Percentiles rank a stretch among this genome's conserved stretches.
Conservation (phyloP, 2,888 invertebrate genomes). For the Steromphala cineraria region DNA sequence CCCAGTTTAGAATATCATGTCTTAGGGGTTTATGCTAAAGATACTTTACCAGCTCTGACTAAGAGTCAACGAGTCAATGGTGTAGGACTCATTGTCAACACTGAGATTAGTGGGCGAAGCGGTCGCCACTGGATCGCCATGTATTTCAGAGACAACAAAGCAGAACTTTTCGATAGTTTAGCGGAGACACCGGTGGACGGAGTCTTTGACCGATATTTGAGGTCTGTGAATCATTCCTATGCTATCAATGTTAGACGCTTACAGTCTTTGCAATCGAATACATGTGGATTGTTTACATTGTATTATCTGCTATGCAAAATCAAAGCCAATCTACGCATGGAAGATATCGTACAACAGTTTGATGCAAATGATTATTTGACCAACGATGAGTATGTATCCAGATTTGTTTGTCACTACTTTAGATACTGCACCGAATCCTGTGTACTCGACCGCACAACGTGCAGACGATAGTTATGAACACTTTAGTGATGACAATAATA, state of each 20-base stretch:
- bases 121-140: conserved; percentile 12
- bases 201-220: neutral
- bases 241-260: neutral
- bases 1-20: neutral
- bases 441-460: too few species aligned
- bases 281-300: neutral
- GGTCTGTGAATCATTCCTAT: neutral
- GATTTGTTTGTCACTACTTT: neutral
- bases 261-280: neutral
- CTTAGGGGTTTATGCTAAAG: neutral
- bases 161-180: neutral
- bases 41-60: neutral
- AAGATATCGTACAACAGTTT: neutral
- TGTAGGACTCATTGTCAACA: neutral
- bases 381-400: neutral
- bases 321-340: neutral
- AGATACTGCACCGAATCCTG: neutral
- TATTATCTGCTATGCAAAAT: neutral
- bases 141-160: conserved; percentile 1
- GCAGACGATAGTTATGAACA: too few species aligned
- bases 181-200: neutral
- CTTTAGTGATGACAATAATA: too few species aligned
- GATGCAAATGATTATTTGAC: neutral
- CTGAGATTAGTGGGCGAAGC: neutral
- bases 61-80: neutral